Evolutionary conservation across 2,888 invertebrate genomes (phyloP).

Genomic region (Dilophus febrilis): DNA sequence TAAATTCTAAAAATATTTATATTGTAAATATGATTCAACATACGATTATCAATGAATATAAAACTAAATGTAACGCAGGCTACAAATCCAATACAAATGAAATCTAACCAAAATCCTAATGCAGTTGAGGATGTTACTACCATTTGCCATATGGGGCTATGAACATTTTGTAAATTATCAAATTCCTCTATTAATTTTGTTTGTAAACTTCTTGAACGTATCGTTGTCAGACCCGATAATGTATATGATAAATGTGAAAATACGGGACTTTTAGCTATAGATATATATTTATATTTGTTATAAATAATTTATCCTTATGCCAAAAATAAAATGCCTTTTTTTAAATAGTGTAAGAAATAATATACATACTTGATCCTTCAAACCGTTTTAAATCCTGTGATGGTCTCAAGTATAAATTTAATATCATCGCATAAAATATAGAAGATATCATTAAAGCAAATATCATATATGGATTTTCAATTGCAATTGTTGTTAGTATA

Average conservation of each 20-base stretch:
- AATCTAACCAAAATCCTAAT: conserved; percentile 54
- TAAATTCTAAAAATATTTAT: neutral
- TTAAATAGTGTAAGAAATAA: no score
- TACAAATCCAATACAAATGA: conserved; percentile 42
- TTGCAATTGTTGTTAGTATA: conserved; percentile 51
- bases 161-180: conserved; percentile 39
- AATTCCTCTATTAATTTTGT: conserved; percentile 41
- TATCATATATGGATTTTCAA: conserved; percentile 50
- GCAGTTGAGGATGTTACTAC: conserved; percentile 21
- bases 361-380: conserved; percentile 46
- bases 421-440: conserved; percentile 41
- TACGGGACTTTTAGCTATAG: conserved; percentile 45
- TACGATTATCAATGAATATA: conserved; percentile 23
- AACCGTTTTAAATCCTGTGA: conserved; percentile 58
- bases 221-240: conserved; percentile 62
- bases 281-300: neutral
- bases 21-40: neutral
- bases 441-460: conserved; percentile 47
- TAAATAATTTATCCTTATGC: no score
- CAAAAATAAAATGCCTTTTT: no score
- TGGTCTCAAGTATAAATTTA: conserved; percentile 51
- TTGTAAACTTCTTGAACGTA: conserved; percentile 44
- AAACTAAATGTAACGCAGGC: conserved; percentile 38
- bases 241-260: conserved; percentile 70
- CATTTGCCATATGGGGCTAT: conserved; percentile 8